Evolutionary conservation across 2,797 vertebrate species (phyloP).

Genomic region (Halcyon smyrnensis): DNA sequence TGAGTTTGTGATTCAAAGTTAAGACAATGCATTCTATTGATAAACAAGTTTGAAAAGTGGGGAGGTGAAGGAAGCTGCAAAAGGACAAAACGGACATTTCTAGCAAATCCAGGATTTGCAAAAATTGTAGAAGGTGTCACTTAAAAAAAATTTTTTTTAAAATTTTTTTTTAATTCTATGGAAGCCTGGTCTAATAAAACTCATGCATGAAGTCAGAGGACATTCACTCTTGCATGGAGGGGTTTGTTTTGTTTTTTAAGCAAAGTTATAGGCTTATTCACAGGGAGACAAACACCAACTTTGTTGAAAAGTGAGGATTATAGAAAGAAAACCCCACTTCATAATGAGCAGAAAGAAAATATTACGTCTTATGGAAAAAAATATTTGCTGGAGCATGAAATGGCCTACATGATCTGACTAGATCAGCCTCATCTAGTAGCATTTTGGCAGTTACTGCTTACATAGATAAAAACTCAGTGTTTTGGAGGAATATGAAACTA

Average conservation of each 20-base stretch:
- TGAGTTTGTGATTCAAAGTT: background rate
- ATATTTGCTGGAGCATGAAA: background rate
- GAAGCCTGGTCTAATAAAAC: background rate
- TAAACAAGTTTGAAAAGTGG: background rate
- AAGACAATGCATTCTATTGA: background rate
- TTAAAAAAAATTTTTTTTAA: too few relatives aligned
- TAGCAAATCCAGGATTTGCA: background rate
- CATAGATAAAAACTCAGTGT: background rate
- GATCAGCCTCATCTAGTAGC: background rate
- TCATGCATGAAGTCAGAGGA: background rate
- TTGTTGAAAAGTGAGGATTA: background rate
- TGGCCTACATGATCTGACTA: background rate
- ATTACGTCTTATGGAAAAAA: background rate
- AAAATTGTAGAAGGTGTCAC: background rate
- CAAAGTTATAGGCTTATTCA: background rate
- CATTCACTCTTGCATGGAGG: background rate
- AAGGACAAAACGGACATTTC: background rate
- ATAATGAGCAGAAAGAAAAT: background rate
- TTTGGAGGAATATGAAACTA: background rate
- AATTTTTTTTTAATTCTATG: background rate
- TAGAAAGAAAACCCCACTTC: accelerated
- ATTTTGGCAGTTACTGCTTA: background rate
- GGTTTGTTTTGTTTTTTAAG: background rate
- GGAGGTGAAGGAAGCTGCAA: background rate
- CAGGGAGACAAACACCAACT: background rate